phyloP scores from a whole-genome alignment of 1,140 invertebrate species.

The Helicoverpa armigera region DNA sequence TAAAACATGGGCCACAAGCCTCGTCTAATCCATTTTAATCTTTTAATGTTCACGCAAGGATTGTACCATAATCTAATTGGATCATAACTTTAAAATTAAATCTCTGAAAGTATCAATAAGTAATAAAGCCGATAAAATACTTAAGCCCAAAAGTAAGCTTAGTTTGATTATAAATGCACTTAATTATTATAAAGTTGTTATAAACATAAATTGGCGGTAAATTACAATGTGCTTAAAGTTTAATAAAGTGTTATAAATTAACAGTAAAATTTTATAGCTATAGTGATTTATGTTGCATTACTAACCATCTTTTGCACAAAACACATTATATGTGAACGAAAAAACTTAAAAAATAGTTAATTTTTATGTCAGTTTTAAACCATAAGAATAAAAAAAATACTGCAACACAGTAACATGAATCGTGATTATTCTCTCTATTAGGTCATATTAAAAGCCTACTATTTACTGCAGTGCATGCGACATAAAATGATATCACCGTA shows the following conservation, averaged over 20 bases:
- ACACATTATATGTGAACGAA: too few species aligned
- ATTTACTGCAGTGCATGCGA: background rate
- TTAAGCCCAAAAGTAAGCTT: background rate
- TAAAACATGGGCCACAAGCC: background rate
- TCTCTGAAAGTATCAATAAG: constrained; percentile 10
- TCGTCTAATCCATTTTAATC: constrained; percentile 2
- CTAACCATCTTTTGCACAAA: too few species aligned
- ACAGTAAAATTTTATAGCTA: too few species aligned
- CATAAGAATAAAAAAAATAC: too few species aligned
- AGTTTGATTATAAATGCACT: background rate
- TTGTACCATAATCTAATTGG: constrained; percentile 22
- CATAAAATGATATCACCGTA: constrained; percentile 23
- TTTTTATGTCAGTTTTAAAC: too few species aligned
- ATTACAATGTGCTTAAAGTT: background rate
- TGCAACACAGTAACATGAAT: too few species aligned
- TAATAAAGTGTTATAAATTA: background rate
- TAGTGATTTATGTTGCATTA: too few species aligned
- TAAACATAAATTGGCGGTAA: background rate
- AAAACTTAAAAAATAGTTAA: too few species aligned
- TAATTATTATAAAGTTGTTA: background rate
- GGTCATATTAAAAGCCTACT: background rate
- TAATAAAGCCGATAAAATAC: constrained; percentile 2
- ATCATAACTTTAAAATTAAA: constrained; percentile 23
- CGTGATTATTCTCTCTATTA: background rate
- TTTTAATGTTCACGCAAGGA: background rate